Percentiles rank a stretch among this genome's conserved stretches.
These are phyloP conservation scores for Zosterops hypoxanthus DNA, from an alignment of 2,113 vertebrate species.

Conservation along the genomic window DNA sequence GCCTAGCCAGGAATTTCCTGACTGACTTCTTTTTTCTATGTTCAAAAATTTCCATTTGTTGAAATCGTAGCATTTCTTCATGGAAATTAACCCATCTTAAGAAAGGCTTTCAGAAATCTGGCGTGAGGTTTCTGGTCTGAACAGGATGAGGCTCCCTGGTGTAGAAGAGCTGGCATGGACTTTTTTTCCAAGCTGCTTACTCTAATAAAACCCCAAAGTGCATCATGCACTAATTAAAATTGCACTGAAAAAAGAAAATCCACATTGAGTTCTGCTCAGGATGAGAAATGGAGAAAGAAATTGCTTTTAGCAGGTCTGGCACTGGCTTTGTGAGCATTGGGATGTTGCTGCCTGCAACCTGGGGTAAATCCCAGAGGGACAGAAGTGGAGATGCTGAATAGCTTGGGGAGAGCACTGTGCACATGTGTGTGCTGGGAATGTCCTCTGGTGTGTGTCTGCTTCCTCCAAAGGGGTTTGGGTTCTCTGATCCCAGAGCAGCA, in stretches of 20 bases:
- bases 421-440: fast-evolving
- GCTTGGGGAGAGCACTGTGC: not conserved
- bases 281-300: not conserved
- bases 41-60: not conserved
- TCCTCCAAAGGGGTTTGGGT: not conserved
- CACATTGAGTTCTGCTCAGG: not conserved
- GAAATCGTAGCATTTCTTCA: not conserved
- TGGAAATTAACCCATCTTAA: not conserved
- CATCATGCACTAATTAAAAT: conserved; percentile 50
- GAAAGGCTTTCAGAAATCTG: not conserved
- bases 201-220: conserved; percentile 33
- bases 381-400: not conserved
- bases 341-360: not conserved
- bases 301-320: not conserved
- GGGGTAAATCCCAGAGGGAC: not conserved
- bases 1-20: conserved; percentile 46
- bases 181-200: conserved; percentile 42
- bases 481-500: not conserved
- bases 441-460: not conserved
- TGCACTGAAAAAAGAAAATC: conserved; percentile 4
- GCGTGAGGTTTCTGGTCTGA: not conserved
- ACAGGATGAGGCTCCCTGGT: conserved; percentile 51
- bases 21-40: not conserved
- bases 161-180: not conserved
- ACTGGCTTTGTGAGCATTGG: not conserved